A percentile compares a stretch with the other conserved stretches of the same genome.
Conservation (phyloP, 2,113 vertebrate genomes). For the Phylloscopus whistleri region DNA sequence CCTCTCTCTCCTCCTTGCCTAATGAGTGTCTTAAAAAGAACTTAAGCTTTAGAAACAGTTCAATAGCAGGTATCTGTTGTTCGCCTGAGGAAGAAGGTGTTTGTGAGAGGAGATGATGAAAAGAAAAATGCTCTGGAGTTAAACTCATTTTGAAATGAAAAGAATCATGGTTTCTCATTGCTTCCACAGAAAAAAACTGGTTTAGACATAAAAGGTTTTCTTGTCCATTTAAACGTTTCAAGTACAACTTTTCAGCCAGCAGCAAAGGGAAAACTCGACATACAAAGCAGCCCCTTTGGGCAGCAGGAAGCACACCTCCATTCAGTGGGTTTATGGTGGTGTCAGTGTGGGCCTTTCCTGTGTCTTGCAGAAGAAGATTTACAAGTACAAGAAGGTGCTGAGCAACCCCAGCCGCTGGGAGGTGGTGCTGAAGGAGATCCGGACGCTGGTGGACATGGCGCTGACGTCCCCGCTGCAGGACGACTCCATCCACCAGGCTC, state of each 20-base stretch:
- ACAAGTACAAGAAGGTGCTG: slow-evolving; percentile 97
- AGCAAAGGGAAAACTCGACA: not conserved
- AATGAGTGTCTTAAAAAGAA: not conserved
- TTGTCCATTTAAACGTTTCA: not conserved
- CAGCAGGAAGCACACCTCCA: not conserved
- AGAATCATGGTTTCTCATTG: not conserved
- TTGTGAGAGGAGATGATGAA: not conserved
- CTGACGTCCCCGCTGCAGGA: slow-evolving; percentile 94
- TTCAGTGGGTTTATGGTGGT: not conserved
- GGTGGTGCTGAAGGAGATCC: slow-evolving; percentile 96
- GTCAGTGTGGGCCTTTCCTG: not conserved
- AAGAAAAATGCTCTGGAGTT: not conserved
- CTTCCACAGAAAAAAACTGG: not conserved
- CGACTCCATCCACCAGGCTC: slow-evolving; percentile 96
- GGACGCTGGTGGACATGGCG: slow-evolving; percentile 96
- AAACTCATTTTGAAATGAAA: not conserved
- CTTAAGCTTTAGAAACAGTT: not conserved
- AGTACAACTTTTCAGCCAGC: not conserved
- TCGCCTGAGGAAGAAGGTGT: not conserved
- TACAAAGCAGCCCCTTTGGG: not conserved
- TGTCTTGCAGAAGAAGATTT: slow-evolving; percentile 93
- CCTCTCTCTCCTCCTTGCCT: not conserved
- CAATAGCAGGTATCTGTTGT: not conserved
- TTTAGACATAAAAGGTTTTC: not conserved
- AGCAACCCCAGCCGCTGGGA: slow-evolving; percentile 97